Evolutionary conservation across 2,113 vertebrate genomes (phyloP), one percentile per base, ranked within the genome.

Genomic region (Nesogale talazaci): DNA sequence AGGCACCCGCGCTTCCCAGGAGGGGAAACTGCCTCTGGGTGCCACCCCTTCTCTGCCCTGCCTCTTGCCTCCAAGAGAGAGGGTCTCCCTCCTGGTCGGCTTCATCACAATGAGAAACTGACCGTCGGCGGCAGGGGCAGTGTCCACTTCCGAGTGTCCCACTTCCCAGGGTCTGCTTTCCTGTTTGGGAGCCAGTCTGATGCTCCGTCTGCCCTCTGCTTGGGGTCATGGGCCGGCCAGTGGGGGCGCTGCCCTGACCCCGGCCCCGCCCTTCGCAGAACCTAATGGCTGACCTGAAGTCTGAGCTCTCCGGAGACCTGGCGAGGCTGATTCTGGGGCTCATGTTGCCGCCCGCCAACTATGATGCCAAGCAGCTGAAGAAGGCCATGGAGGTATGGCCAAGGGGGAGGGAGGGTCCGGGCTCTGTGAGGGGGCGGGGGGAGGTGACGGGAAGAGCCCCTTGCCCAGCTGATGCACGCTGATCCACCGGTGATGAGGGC

Each of bases 281-380:
- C 91, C 97, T 99, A 95, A 98, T 99, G 98, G 99, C 99, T 34
- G 99, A 99, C 91, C 97, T 99, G 94, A 99, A 99, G 96, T 99
- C 99, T 0, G 99, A 99, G 96, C 96, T 99, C 81, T 99, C 99
- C 0, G 99, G 99, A 93, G 99, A 99, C 97, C 92, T 99, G 92
- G 98, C 98, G 8, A 98, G 98, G 93, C 98, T 99, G 93, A 98
- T 99, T 92, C 98, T 99, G 0, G 99, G 98, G 22, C 98, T 99
- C 27, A 99, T 99, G 99, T 96, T 99, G 98, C 98, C 98, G 0
- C 99, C 99, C 0, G 98, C 98, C 0, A 99, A 99, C 95, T 99
- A 99, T 11, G 99, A 99, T 36, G 99, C 99, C 96, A 99, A 99
- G 97, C 99, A 99, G 98, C 98, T 99, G 98, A 99, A 97, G 97